Evolutionary conservation across 2,888 invertebrate genomes (phyloP).

Genomic region (Hetaerina titia): DNA sequence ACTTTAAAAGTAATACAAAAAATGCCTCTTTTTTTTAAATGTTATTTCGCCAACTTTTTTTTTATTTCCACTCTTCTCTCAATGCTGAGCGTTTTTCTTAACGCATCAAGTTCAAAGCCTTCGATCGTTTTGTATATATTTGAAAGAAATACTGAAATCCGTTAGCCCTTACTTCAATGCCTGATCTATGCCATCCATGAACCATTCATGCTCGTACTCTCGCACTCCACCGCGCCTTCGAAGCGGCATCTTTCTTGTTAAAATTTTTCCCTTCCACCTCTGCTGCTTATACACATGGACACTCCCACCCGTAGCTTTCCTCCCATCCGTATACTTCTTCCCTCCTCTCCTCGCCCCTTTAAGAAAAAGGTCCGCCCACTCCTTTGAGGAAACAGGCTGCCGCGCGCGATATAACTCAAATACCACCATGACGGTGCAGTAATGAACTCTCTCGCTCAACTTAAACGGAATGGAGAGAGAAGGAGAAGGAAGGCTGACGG

Average conservation of each 20-base stretch:
- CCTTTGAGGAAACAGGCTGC: conserved; percentile 59
- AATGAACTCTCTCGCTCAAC: conserved; percentile 56
- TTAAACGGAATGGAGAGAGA: neutral
- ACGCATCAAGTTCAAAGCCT: neutral
- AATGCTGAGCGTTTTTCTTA: no score
- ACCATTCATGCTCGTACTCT: neutral
- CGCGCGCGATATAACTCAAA: conserved; percentile 63
- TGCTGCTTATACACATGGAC: neutral
- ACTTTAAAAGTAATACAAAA: no score
- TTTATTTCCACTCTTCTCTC: no score
- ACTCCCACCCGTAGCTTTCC: neutral
- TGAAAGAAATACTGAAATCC: neutral
- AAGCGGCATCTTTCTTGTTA: conserved; percentile 34
- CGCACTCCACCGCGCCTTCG: neutral
- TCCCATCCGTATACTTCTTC: neutral
- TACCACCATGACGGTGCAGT: conserved; percentile 56
- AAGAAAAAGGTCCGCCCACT: conserved; percentile 47
- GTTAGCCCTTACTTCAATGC: neutral
- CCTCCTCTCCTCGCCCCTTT: neutral
- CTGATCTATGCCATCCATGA: neutral
- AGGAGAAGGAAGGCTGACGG: neutral
- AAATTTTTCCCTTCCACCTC: neutral
- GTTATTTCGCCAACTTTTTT: no score
- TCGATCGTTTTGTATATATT: neutral
- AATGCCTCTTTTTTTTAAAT: no score